These are phyloP conservation scores for Enteromius argenteus DNA, from an alignment of 2,797 vertebrate genomes.

Conservation along the genomic window DNA sequence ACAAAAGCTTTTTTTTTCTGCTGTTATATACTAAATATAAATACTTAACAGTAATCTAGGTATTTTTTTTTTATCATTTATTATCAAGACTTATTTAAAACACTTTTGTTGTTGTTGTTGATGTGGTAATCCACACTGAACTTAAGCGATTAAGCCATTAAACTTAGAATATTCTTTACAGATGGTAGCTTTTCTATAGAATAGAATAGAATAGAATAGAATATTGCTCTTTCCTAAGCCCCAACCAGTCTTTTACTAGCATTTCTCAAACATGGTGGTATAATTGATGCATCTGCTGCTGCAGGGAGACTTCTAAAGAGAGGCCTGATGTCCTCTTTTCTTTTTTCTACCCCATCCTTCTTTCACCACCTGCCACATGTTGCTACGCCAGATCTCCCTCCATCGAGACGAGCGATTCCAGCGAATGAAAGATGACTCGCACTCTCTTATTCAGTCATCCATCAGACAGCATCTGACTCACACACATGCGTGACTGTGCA, in stretches of 20 bases:
- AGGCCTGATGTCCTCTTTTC: constrained; percentile 55
- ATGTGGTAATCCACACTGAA: too few relatives aligned
- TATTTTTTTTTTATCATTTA: too few relatives aligned
- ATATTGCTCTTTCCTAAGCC: constrained; percentile 68
- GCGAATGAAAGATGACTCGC: constrained; percentile 55
- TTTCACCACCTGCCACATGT: constrained; percentile 76
- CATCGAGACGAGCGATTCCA: constrained; percentile 55
- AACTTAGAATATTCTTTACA: background rate
- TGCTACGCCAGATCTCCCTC: constrained; percentile 71
- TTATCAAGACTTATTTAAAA: too few relatives aligned
- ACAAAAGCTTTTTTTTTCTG: background rate
- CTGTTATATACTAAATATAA: background rate
- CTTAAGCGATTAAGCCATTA: too few relatives aligned
- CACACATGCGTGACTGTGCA: constrained; percentile 68
- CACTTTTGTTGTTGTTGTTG: too few relatives aligned
- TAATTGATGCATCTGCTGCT: constrained; percentile 71
- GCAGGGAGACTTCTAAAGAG: constrained; percentile 66
- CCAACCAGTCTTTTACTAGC: constrained; percentile 70
- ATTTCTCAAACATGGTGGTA: constrained; percentile 71
- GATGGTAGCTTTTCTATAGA: background rate
- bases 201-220: background rate
- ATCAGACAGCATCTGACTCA: constrained; percentile 68
- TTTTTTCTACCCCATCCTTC: constrained; percentile 57
- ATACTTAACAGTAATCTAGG: background rate
- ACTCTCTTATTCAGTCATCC: constrained; percentile 66